Base-by-base conservation (phyloP, 2,888 invertebrate genomes). In the Sycophila texana region DNA sequence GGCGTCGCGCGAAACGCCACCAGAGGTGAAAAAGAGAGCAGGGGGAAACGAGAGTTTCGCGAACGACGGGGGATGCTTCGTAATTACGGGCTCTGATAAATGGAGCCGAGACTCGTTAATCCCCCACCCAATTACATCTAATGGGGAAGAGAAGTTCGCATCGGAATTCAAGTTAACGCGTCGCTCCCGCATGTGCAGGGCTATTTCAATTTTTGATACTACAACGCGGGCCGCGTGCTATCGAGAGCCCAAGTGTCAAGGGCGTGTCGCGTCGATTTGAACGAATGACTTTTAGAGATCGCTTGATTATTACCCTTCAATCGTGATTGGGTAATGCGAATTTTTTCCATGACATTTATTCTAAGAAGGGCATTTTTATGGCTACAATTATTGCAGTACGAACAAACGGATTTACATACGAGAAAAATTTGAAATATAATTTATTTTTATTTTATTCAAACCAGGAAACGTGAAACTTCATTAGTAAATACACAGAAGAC, bases 71-170 rank as follows among this genome's bases (percentile, higher is more conserved):
- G 83, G 84, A 87, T 85, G 87, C 87, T 88, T 88, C 86, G 88
- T 88, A 90, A 90, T 90, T 89, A 89, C 88, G 83, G 84, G 79
- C 81, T 83, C 88, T 90, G 88, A 90, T 89, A 88, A 90, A 90
- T 89, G 89, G 87, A 90, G 86, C 87, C 87, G 84, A 86, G 88
- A 88, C 89, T 89, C 87, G 88, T 89, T 89, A 89, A 90, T 90
- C 87, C 88, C 85, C 85, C 86, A 65, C 77, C 88, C 88, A 89
- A 89, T 89, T 88, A 89, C 86, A 86, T 85, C 83, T 85, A 87
- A 89, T 88, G 86, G 87, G 85, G 85, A 67, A 16, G 61, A 18
- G 7, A 0, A 53, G 61, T 65, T 65, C 49, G 60, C 71, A 26
- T 61, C 68, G 22, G 55, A 53, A 47, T 66, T 57, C 73, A 47